These are phyloP conservation scores for Bergia sp. DNA, from an alignment of 92 coral and sea anemone genomes.

Conservation along the genomic window DNA sequence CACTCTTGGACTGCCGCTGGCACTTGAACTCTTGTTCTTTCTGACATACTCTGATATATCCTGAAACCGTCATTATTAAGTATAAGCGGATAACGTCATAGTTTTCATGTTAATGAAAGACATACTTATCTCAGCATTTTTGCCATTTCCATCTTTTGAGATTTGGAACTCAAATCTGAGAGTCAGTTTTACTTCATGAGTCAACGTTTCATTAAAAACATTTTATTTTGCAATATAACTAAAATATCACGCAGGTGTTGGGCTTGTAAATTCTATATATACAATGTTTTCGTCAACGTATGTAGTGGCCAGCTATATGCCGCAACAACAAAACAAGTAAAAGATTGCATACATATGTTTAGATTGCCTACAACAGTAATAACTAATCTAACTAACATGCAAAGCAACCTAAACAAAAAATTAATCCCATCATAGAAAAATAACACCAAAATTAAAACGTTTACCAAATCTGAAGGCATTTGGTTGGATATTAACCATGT, in stretches of 20 bases:
- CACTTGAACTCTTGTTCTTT: slow-evolving; percentile 72
- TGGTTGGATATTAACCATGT: no score
- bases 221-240: no score
- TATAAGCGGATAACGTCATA: not conserved
- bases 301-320: not conserved
- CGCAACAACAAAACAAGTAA: not conserved
- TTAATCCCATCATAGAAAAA: no score
- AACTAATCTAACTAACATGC: no score
- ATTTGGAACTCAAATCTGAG: not conserved
- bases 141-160: not conserved
- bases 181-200: not conserved
- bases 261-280: not conserved
- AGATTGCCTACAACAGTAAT: no score
- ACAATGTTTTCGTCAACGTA: not conserved
- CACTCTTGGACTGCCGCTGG: slow-evolving; percentile 72
- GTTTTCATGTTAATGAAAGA: not conserved
- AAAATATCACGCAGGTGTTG: not conserved
- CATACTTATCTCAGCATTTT: not conserved
- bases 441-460: no score
- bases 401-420: no score
- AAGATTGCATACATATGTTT: no score
- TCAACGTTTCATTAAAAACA: no score
- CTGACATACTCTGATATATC: slow-evolving; percentile 77
- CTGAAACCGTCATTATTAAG: slow-evolving; percentile 34
- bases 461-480: no score